Evolutionary conservation across 2,888 invertebrate species (phyloP).

Genomic region (Oligia strigilis): DNA sequence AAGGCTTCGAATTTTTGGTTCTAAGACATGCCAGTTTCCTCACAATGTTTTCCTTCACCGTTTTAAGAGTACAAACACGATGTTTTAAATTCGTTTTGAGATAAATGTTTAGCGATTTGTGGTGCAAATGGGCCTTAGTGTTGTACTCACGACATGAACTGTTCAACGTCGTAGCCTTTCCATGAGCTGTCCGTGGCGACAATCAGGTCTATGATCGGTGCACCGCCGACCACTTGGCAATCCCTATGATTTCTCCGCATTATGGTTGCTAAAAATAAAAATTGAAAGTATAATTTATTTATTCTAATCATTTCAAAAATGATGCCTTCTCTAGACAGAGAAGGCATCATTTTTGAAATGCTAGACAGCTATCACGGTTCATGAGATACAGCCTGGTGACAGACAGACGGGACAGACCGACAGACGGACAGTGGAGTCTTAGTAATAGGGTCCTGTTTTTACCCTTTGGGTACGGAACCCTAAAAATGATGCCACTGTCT

Average conservation of each 20-base stretch:
- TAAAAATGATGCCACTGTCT: neutral
- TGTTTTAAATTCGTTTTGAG: neutral
- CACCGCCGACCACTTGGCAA: constrained; percentile 78
- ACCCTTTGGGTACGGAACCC: too few relatives aligned
- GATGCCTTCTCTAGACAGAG: too few relatives aligned
- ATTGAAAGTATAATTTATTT: neutral
- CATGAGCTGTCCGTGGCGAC: constrained; percentile 91
- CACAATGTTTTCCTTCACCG: too few relatives aligned
- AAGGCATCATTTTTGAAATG: too few relatives aligned
- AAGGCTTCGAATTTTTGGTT: too few relatives aligned
- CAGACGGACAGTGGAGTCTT: too few relatives aligned
- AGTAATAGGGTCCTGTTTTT: too few relatives aligned
- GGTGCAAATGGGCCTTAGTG: constrained; percentile 4
- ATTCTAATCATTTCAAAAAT: too few relatives aligned
- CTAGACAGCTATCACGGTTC: too few relatives aligned
- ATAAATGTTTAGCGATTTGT: neutral
- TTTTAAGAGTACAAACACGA: neutral
- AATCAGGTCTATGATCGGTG: constrained; percentile 89
- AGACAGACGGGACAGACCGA: too few relatives aligned
- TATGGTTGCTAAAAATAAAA: constrained; percentile 74
- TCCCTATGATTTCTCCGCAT: constrained; percentile 77
- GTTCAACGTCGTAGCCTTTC: constrained; percentile 89
- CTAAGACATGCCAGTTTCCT: too few relatives aligned
- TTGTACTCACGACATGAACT: constrained; percentile 89
- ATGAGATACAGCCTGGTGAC: too few relatives aligned